Evolutionary conservation across 2,888 invertebrate species (phyloP), one percentile per base, ranked within the genome.

Genomic region (Eumacrocentrus americanus): DNA sequence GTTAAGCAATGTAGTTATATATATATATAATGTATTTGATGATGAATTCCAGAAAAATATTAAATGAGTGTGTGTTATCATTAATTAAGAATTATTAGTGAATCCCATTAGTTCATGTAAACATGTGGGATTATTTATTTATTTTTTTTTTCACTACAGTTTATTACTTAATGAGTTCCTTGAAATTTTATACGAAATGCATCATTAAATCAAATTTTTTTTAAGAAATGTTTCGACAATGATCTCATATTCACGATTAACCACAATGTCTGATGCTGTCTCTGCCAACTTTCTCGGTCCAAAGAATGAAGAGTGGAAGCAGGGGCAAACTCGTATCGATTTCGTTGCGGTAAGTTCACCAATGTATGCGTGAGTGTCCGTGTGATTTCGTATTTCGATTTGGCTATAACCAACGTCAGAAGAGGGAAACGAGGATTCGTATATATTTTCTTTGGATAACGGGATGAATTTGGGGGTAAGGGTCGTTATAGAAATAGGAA

Each of bases 321-420:
- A 40, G 38, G 3, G 14, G 12, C 48, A 16, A 16, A 16, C 12
- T 34, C 48, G 35, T 51, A 51, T 51, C 35, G 50, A 51, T 51
- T 51, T 51, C 50, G 37, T 51, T 51, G 50, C 50, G 50, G 50
- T 51, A 51, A 51, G 20, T 35, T 35, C 22, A 51, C 35, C 50
- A 35, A 50, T 51, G 37, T 37, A 22, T 22, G 50, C 37, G 37
- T 51, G 50, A 37, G 37, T 37, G 18, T 50, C 6, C 16, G 34
- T 51, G 22, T 25, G 22, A 44, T 18, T 48, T 48, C 29, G 34
- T 48, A 18, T 29, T n/a, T 48, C 16, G 29, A 29, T 7, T 40
- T 16, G 38, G 12, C 29, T 16, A 23, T 16, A 14, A 38, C 11
- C 14, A 40, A 3, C 14, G 16, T n/a, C n/a, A n/a, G 7, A 40